phyloP scores from a whole-genome alignment of 2,888 invertebrate species.

The Philhelius pedissequus region DNA sequence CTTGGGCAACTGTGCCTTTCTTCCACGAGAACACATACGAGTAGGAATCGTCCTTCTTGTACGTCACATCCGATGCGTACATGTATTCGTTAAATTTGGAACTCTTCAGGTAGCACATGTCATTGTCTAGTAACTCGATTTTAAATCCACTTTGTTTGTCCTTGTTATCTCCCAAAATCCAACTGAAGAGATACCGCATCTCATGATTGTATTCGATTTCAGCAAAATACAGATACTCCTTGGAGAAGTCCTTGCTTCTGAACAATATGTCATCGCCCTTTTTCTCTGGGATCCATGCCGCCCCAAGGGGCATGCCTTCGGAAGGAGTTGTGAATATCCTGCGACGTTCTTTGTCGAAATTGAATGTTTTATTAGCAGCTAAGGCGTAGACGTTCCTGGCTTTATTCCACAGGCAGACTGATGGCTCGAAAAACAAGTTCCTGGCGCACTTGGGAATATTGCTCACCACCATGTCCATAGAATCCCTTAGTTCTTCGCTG shows the following conservation, averaged over 20 bases:
- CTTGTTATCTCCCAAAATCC: constrained; percentile 5
- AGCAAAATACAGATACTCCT: background rate
- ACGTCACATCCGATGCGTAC: background rate
- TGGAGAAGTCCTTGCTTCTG: background rate
- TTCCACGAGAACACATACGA: constrained; percentile 14
- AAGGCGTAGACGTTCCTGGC: background rate
- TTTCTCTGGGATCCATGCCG: background rate
- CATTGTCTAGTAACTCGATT: background rate
- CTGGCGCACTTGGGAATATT: background rate
- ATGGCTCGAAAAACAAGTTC: constrained; percentile 8
- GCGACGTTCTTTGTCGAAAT: background rate
- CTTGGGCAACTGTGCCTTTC: background rate
- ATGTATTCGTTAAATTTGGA: background rate
- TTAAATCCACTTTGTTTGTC: constrained; percentile 18
- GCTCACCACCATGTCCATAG: background rate
- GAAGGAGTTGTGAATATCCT: background rate
- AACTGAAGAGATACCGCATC: constrained; percentile 6
- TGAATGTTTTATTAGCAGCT: background rate
- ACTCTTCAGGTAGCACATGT: constrained; percentile 1
- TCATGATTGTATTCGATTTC: background rate
- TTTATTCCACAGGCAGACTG: constrained; percentile 8
- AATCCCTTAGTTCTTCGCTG: background rate
- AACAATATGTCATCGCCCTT: constrained; percentile 1
- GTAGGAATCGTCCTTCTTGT: background rate
- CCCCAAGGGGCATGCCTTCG: background rate